Conservation (phyloP, 2,113 vertebrate species). For the Sardina pilchardus region DNA sequence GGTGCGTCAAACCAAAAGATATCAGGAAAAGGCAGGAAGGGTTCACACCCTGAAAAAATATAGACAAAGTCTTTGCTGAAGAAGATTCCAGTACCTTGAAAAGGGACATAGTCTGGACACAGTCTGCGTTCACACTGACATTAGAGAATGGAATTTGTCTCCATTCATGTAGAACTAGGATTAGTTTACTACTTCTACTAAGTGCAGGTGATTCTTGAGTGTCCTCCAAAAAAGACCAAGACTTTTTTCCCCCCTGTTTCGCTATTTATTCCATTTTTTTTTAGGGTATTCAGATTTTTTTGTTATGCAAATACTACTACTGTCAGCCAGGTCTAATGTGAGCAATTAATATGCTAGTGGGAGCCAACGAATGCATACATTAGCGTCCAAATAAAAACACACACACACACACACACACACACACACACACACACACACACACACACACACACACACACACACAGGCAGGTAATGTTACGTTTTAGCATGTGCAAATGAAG, state of each 20-base stretch:
- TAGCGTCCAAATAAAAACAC: conserved; percentile 71
- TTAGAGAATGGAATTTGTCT: neutral
- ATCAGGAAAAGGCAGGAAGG: too few relatives aligned
- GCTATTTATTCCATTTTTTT: conserved; percentile 50
- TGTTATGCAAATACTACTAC: conserved; percentile 26
- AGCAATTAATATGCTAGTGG: conserved; percentile 61
- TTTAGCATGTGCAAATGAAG: conserved; percentile 76
- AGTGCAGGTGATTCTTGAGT: neutral
- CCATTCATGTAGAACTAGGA: neutral
- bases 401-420: conserved; percentile 47
- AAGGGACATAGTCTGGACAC: neutral
- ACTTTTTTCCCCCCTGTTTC: neutral
- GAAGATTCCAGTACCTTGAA: too few relatives aligned
- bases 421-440: conserved; percentile 42
- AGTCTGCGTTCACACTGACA: neutral
- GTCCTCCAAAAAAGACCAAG: conserved; percentile 63
- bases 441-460: conserved; percentile 43
- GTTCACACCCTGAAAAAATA: too few relatives aligned
- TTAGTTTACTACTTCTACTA: neutral
- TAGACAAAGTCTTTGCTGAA: too few relatives aligned
- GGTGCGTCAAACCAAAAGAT: too few relatives aligned
- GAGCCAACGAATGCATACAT: conserved; percentile 57
- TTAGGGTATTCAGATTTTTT: conserved; percentile 24
- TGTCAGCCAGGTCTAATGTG: conserved; percentile 41
- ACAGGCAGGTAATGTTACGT: conserved; percentile 64